Evolutionary conservation across 2,888 invertebrate genomes (phyloP).

Genomic region (Seira sanloemensis): DNA sequence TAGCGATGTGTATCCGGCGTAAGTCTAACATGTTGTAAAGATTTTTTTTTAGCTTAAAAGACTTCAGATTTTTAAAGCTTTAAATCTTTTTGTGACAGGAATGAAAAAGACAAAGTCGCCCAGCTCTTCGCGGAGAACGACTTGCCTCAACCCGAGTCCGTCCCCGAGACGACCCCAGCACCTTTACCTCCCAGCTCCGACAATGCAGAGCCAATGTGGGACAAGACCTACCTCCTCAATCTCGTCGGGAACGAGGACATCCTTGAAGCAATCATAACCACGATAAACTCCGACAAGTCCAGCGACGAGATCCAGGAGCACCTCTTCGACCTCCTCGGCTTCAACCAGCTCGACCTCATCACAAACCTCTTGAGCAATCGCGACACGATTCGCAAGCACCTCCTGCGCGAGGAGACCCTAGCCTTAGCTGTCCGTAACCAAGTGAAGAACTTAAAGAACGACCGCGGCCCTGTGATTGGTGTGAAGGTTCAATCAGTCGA

Average conservation of each 20-base stretch:
- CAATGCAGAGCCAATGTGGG: constrained; percentile 52
- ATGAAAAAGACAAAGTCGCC: constrained; percentile 58
- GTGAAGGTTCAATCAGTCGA: constrained; percentile 90
- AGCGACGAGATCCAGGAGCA: constrained; percentile 85
- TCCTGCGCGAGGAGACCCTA: constrained; percentile 74
- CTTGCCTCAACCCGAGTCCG: neutral
- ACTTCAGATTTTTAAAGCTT: too few species aligned
- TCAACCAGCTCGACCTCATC: constrained; percentile 87
- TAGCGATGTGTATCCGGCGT: too few species aligned
- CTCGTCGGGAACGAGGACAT: constrained; percentile 78
- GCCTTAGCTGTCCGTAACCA: constrained; percentile 66
- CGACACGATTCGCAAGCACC: constrained; percentile 75
- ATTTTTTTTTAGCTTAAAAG: too few species aligned
- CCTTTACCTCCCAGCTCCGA: neutral
- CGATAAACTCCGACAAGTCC: constrained; percentile 80
- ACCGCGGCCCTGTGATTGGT: constrained; percentile 73
- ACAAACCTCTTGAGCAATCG: constrained; percentile 82
- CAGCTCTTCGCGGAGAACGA: constrained; percentile 57
- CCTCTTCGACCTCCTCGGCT: constrained; percentile 92
- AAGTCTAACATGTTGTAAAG: too few species aligned
- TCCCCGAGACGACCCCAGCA: neutral
- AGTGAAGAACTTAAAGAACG: constrained; percentile 49
- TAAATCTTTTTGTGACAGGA: too few species aligned
- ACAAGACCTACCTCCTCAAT: constrained; percentile 66
- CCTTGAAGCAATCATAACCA: constrained; percentile 79